A percentile compares a stretch with the other conserved stretches of the same genome.
Conservation (phyloP, 2,113 vertebrate genomes). For the Poecile atricapillus region DNA sequence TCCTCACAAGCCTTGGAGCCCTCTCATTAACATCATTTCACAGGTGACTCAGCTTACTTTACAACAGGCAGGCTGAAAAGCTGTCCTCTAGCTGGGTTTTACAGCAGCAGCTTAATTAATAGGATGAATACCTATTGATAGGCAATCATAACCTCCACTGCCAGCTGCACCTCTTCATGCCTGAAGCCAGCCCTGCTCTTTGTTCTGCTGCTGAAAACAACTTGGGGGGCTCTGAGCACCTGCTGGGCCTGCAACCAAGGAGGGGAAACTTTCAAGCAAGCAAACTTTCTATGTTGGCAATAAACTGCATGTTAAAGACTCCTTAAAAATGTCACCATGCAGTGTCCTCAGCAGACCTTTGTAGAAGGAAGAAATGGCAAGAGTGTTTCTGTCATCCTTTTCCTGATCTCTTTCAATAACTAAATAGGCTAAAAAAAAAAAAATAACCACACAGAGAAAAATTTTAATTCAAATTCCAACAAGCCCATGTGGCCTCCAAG, state of each 20-base stretch:
- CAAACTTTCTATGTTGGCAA: neutral
- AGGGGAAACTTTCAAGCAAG: neutral
- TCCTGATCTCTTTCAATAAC: neutral
- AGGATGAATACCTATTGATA: neutral
- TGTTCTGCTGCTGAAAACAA: neutral
- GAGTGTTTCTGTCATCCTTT: neutral
- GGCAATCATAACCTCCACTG: neutral
- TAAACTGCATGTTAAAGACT: neutral
- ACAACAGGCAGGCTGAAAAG: neutral
- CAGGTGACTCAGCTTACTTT: neutral
- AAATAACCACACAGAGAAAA: neutral
- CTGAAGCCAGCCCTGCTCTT: neutral
- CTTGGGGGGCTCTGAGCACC: neutral
- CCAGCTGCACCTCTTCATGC: neutral
- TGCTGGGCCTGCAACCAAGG: neutral
- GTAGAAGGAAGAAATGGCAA: neutral
- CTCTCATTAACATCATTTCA: neutral
- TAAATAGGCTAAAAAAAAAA: neutral
- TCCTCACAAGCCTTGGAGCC: neutral
- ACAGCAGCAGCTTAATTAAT: conserved; percentile 10
- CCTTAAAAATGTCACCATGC: neutral
- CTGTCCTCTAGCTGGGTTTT: neutral
- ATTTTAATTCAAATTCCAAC: neutral
- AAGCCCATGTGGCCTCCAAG: accelerated
- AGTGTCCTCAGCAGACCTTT: neutral